Base-by-base conservation (phyloP, 1,140 invertebrate genomes). In the Nilaparvata lugens region DNA sequence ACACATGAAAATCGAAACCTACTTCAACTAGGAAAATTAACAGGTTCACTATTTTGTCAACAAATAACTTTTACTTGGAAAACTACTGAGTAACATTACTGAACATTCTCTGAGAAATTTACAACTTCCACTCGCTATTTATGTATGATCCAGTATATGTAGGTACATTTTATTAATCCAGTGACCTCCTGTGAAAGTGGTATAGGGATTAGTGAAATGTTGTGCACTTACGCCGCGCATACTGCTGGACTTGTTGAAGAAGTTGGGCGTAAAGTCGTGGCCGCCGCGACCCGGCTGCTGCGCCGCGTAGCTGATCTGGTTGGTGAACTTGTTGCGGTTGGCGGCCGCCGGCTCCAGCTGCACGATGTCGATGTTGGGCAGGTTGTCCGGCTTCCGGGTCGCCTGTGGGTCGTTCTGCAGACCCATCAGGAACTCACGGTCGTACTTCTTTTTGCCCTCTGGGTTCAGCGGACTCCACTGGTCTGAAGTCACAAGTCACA, bases 381-480 rank as follows among this genome's bases (percentile, higher is more conserved):
- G 71, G 66, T 83, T 83, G 60, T 82, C 78, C 2, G 91, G 91
- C 68, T 87, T 89, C 55, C 82, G 77, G 62, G 82, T 81, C 1
- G 88, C 91, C 2, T 83, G 76, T 6, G 85, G 85, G 64, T 86
- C 81, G 67, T 83, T 79, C 65, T 88, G 83, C 23, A 94, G 74
- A 64, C 82, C 79, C 65, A 92, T 76, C 1, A 94, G 74, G 66
- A 93, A 86, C 7, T 89, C 85, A 51, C 87, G 76, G 61, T 88
- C 85, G 72, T 95, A 95, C 31, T 82, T 79, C 70, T 88, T 93
- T 70, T 87, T 91, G 0, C 91, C 91, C 65, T 79, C 79, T 13
- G 78, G 83, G 73, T 93, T 92, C 16, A 83, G 69, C 7, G 91
- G 92, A 63, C 88, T 89, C 91, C 91, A 94, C 75, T 93, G 91